Evolutionary conservation across 2,797 vertebrate genomes (phyloP).

Genomic region (Oreochromis grahami): DNA sequence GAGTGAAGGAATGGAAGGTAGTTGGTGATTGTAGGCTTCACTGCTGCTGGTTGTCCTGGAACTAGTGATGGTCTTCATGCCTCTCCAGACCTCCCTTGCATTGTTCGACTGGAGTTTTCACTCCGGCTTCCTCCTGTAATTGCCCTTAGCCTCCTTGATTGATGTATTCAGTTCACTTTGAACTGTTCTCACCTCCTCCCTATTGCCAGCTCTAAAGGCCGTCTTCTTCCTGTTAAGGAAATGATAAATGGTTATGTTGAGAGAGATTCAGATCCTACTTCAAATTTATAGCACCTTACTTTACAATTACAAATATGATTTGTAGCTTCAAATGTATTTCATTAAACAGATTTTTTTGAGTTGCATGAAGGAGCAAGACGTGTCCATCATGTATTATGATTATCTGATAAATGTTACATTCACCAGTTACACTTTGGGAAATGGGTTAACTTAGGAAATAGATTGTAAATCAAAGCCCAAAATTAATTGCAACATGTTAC

Average conservation of each 20-base stretch:
- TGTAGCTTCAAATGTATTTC: neutral
- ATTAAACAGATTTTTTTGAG: neutral
- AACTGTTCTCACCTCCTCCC: neutral
- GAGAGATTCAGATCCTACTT: neutral
- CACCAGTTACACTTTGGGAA: neutral
- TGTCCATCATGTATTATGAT: neutral
- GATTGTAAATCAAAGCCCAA: neutral
- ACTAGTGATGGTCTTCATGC: neutral
- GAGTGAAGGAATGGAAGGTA: neutral
- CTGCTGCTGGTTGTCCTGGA: neutral
- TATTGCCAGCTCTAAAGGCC: neutral
- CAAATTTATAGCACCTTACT: neutral
- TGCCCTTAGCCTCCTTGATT: neutral
- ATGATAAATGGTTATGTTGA: neutral
- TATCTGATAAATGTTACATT: neutral
- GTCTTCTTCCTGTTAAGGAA: neutral
- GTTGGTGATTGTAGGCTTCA: neutral
- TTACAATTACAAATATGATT: neutral
- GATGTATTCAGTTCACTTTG: neutral
- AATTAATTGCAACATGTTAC: neutral
- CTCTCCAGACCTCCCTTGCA: neutral
- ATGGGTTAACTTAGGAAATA: neutral
- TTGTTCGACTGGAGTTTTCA: neutral
- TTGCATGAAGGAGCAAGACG: neutral
- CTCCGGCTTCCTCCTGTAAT: neutral